A percentile compares a stretch with the other conserved stretches of the same genome.
phyloP scores from a whole-genome alignment of 35 echinoderm and acorn worm genomes.

The Hemicentrotus pulcherrimus region DNA sequence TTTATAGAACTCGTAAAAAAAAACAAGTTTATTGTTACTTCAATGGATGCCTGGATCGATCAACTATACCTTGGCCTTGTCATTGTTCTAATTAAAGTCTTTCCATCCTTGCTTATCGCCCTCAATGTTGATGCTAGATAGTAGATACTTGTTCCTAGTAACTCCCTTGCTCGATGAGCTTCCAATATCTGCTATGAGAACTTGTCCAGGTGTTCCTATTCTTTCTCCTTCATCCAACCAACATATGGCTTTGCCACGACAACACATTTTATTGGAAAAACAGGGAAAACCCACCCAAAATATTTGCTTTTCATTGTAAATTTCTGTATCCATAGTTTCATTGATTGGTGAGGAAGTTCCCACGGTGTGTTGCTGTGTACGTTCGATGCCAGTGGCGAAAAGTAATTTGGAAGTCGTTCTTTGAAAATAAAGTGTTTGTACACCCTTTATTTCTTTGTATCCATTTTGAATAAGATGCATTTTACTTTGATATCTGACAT shows the following conservation, averaged over 20 bases:
- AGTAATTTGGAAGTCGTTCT: neutral
- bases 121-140: neutral
- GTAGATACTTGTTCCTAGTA: neutral
- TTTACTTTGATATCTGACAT: neutral
- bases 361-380: neutral
- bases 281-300: neutral
- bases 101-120: neutral
- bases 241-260: neutral
- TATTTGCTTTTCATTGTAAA: neutral
- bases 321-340: neutral
- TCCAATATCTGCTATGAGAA: neutral
- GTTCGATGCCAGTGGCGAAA: neutral
- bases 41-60: neutral
- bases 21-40: neutral
- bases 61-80: neutral
- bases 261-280: slow-evolving; percentile 14
- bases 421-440: neutral
- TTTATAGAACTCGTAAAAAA: neutral
- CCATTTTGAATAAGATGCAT: neutral
- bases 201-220: neutral
- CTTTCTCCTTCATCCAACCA: neutral
- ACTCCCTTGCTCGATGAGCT: neutral
- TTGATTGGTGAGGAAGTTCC: neutral
- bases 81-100: neutral
- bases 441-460: no score